Percentiles rank a stretch among this genome's conserved stretches.
These are phyloP conservation scores for Megaceryle alcyon DNA, from an alignment of 2,797 vertebrate genomes.

Conservation along the genomic window DNA sequence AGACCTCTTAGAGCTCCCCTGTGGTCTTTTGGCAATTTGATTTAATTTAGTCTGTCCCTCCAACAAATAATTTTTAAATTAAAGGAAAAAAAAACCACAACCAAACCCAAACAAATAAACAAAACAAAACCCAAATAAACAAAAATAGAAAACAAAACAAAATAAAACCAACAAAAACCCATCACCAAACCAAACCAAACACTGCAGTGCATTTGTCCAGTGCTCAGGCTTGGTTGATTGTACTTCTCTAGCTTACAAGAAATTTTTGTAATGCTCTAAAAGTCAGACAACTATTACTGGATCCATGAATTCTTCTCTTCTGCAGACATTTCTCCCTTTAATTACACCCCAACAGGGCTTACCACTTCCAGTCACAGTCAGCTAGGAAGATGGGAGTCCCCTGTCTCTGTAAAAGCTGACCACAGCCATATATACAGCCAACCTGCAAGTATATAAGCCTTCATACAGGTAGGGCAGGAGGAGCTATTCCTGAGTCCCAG, in stretches of 20 bases:
- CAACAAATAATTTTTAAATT: slow-evolving; percentile 64
- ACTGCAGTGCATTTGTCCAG: not conserved
- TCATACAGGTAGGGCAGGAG: not conserved
- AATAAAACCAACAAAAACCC: not conserved
- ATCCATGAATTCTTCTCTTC: not conserved
- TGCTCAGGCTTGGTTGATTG: slow-evolving; percentile 1
- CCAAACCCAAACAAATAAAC: not conserved
- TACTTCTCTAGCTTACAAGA: slow-evolving; percentile 2
- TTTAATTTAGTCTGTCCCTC: slow-evolving; percentile 58
- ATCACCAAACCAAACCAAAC: not conserved
- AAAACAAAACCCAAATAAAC: not conserved
- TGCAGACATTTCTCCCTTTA: not conserved
- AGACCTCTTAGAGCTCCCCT: slow-evolving; percentile 23
- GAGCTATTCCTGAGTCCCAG: not conserved
- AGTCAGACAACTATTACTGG: not conserved
- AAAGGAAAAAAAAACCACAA: not conserved
- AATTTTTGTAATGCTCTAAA: slow-evolving; percentile 32
- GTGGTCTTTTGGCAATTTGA: slow-evolving; percentile 39
- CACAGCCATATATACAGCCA: not conserved
- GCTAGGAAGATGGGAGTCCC: not conserved
- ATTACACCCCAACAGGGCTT: not conserved
- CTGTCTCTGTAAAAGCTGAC: not conserved
- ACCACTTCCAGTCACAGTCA: not conserved
- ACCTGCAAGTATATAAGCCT: not conserved
- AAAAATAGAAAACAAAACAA: not conserved